Evolutionary conservation across 1,140 invertebrate genomes (phyloP), one percentile per base, ranked within the genome.

Genomic region (Caenorhabditis inopinata): DNA sequence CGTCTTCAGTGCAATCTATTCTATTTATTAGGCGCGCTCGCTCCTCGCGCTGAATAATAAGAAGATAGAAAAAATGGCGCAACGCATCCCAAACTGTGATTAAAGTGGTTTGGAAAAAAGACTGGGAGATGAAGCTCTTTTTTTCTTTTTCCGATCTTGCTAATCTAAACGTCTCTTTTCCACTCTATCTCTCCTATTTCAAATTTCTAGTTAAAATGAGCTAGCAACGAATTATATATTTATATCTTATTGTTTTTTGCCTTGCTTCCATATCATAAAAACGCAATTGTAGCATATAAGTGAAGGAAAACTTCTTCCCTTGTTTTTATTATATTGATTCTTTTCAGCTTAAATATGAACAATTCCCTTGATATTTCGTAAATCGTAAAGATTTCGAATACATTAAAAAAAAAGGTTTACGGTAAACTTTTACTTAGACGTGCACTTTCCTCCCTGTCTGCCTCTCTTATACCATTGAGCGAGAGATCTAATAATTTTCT

Each of bases 101-200:
- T 68, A 68, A 68, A 68, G 58, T 68, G n/a, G 58, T 38, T 29
- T 68, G 58, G 58, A 42, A 68, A 32, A 68, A 58, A 21, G 58
- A 18, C 9, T 68, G 58, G 21, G 25, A 42, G 32, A 68, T 38
- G 32, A 32, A 42, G 58, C 58, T 21, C 16, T 21, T 32, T 68
- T 68, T 32, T 58, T 58, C 51, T 16, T 68, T 68, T 68, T 68
- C 58, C 58, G 58, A 32, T 68, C 32, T 68, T 16, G 23, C 58
- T 68, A 38, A 68, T 38, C 32, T n/a, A 38, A 68, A 68, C 58
- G 58, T 68, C 58, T 68, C 38, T 21, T 68, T 42, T 38, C 58
- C 23, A 12, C 38, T 38, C 7, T 42, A 42, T 38, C 32, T 68
- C 58, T 38, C n/a, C 1, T 23, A 7, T 38, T 32, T 38, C 1